Evolutionary conservation across 2,113 vertebrate species (phyloP).

Genomic region (Mionectes macconnelli): DNA sequence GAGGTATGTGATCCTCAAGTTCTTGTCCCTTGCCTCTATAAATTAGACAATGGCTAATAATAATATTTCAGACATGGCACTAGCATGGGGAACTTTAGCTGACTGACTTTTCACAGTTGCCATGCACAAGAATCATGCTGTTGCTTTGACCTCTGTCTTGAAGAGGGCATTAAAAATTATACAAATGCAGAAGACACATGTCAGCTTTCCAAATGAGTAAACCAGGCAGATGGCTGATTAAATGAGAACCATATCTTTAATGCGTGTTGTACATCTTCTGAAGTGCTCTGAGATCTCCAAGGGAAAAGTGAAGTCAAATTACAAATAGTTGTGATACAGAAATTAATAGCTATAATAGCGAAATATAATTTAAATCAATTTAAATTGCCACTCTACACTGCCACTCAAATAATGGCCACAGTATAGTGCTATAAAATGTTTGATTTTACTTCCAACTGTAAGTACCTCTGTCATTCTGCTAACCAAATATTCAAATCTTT

Average conservation of each 20-base stretch:
- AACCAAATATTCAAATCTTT: not conserved
- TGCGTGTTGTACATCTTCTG: not conserved
- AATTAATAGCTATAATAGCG: not conserved
- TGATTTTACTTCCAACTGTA: not conserved
- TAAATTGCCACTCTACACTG: not conserved
- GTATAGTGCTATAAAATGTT: not conserved
- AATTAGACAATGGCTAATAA: not conserved
- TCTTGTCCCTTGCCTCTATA: not conserved
- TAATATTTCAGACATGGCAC: not conserved
- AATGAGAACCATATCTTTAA: not conserved
- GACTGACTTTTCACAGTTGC: not conserved
- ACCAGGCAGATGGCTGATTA: not conserved
- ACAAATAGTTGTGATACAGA: not conserved
- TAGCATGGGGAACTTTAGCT: not conserved
- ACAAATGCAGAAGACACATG: not conserved
- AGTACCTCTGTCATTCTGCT: not conserved
- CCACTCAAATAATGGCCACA: not conserved
- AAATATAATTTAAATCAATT: not conserved
- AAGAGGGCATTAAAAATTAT: not conserved
- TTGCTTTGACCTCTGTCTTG: not conserved
- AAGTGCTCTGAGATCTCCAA: not conserved
- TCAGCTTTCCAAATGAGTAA: not conserved
- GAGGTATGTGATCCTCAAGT: not conserved
- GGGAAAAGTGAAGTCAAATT: not conserved
- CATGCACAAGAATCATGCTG: not conserved